Percentiles rank a stretch among this genome's conserved stretches.
Evolutionary conservation across 2,797 vertebrate genomes (phyloP).

Genomic region (Anabacerthia variegaticeps): DNA sequence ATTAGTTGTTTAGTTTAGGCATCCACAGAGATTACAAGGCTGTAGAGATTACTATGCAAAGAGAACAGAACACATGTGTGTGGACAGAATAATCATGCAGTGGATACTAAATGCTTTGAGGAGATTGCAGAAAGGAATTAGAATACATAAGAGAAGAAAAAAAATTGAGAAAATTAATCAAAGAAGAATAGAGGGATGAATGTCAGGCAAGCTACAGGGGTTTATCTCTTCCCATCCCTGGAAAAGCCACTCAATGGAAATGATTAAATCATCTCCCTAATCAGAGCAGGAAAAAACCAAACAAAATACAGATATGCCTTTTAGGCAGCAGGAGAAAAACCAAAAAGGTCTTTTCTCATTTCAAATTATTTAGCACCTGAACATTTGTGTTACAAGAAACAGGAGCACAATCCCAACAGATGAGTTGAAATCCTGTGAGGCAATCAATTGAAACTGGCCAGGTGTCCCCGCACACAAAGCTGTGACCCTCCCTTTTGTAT

Average conservation of each 20-base stretch:
- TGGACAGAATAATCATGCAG: neutral
- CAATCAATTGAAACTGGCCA: neutral
- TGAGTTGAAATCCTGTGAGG: neutral
- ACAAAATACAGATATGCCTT: neutral
- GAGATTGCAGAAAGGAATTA: neutral
- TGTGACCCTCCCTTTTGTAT: neutral
- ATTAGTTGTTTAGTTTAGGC: slow-evolving; percentile 15
- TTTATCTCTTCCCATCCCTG: slow-evolving; percentile 17
- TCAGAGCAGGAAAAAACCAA: neutral
- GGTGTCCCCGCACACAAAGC: neutral
- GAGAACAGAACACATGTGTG: neutral
- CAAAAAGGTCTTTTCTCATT: neutral
- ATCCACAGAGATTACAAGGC: neutral
- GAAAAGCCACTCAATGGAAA: neutral
- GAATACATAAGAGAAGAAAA: neutral
- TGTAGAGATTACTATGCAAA: slow-evolving; percentile 3
- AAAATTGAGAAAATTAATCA: neutral
- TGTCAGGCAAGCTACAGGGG: neutral
- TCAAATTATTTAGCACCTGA: neutral
- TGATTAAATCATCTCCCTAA: neutral
- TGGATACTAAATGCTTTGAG: neutral
- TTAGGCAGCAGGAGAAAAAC: neutral
- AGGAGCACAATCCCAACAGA: neutral
- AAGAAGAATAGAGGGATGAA: slow-evolving; percentile 8
- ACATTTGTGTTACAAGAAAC: neutral